A percentile compares a stretch with the other conserved stretches of the same genome.
phyloP scores from a whole-genome alignment of 2,797 vertebrate genomes.

The Hydrolagus colliei region DNA sequence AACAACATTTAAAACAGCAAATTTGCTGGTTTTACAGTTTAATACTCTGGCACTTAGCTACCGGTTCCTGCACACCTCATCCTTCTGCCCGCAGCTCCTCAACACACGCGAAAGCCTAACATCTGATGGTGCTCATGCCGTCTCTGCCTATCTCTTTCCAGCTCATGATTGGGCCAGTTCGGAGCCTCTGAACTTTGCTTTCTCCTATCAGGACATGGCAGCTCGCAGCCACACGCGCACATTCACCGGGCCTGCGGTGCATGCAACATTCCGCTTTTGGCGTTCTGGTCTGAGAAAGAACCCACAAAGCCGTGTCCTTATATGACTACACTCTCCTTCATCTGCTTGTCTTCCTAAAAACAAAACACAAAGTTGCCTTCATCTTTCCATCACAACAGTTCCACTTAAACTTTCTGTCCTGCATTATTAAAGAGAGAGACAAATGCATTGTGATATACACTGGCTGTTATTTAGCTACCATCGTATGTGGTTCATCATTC shows the following conservation, averaged over 20 bases:
- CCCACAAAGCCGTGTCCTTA: neutral
- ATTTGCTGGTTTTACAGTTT: neutral
- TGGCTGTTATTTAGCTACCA: neutral
- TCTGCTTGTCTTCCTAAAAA: neutral
- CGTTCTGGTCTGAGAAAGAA: slow-evolving; percentile 21
- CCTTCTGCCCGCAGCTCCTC: slow-evolving; percentile 5
- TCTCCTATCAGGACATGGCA: slow-evolving; percentile 17
- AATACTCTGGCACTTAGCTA: neutral
- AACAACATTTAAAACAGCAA: too few relatives aligned
- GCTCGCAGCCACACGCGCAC: slow-evolving; percentile 3
- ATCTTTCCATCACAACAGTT: neutral
- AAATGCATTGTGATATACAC: neutral
- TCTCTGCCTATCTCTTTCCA: slow-evolving; percentile 10
- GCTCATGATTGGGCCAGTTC: slow-evolving; percentile 8
- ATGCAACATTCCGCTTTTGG: slow-evolving; percentile 8
- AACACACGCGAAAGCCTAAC: slow-evolving; percentile 2
- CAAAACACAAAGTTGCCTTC: neutral
- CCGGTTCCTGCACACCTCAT: neutral
- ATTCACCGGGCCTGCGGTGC: neutral
- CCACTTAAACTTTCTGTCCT: neutral
- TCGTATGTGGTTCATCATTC: neutral
- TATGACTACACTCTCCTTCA: slow-evolving; percentile 10
- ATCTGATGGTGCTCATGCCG: slow-evolving; percentile 9
- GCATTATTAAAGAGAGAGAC: neutral
- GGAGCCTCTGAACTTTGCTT: slow-evolving; percentile 12